Evolutionary conservation across 2,113 vertebrate species (phyloP), one percentile per base, ranked within the genome.

Genomic region (Chionodraco myersi): DNA sequence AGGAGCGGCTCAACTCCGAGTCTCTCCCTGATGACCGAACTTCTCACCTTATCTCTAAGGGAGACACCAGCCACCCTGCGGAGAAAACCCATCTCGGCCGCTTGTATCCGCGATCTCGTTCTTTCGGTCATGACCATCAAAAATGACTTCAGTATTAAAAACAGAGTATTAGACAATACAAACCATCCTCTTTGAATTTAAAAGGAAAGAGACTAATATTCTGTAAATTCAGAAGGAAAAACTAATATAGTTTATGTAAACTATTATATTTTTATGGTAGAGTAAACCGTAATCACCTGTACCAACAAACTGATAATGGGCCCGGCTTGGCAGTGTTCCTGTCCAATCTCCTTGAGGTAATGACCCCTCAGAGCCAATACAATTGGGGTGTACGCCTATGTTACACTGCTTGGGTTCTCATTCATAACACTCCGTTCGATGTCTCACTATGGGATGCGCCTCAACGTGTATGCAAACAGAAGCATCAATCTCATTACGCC

Each of bases 241-340:
- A 74, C 72, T 75, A 80, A 76, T 79, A 88, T 57, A 79, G 71
- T 68, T 84, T 13, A 44, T 81, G 52, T 66, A 57, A 21, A 70
- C 75, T 77, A 15, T 76, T 77, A 77, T 54, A 77, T 85, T 85
- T 88, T 88, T 83, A 90, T 59, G 80, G 88, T 58, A 68, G 64
- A 84, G 81, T 84, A 60, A 85, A 85, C 78, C 3, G 79, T 86
- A 89, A 90, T 92, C 78, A 88, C 80, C 71, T 87, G 75, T 51
- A 82, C 79, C 82, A 85, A 79, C 79, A 86, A 79, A 61, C 51
- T 69, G 72, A 86, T 88, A 84, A 86, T 81, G 69, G 74, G 77
- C 73, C 69, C 23, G 9, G 0, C 67, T 70, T 84, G 86, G 83
- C 81, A 70, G 30, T 45, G 64, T 73, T 85, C 78, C 77, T 53